A percentile compares a stretch with the other conserved stretches of the same genome.
phyloP scores from a whole-genome alignment of 2,113 vertebrate genomes.

The Athene cunicularia region DNA sequence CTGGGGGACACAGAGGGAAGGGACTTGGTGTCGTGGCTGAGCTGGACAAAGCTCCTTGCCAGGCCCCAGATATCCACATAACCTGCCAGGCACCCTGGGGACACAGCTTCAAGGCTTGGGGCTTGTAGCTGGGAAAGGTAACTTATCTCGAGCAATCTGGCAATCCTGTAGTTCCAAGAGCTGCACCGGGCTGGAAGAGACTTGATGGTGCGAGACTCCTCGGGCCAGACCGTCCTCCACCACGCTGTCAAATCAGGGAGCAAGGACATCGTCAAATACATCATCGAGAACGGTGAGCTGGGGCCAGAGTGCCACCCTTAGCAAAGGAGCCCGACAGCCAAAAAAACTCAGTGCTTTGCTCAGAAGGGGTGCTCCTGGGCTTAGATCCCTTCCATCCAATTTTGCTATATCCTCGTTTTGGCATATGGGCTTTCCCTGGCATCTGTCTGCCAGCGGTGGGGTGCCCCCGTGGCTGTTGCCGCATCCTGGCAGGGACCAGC shows the following conservation, averaged over 20 bases:
- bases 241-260: slow-evolving; percentile 86
- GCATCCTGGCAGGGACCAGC: neutral
- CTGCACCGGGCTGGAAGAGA: slow-evolving; percentile 86
- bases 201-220: slow-evolving; percentile 80
- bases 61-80: neutral
- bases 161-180: slow-evolving; percentile 83
- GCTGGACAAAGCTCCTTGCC: neutral
- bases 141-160: neutral
- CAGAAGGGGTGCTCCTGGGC: neutral
- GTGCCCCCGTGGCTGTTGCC: neutral
- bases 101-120: neutral
- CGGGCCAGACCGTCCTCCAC: slow-evolving; percentile 86
- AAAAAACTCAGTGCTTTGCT: neutral
- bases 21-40: neutral
- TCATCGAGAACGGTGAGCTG: slow-evolving; percentile 87
- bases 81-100: neutral
- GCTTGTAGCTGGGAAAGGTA: neutral
- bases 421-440: neutral
- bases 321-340: neutral
- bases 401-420: neutral
- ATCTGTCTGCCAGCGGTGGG: neutral
- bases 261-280: slow-evolving; percentile 92
- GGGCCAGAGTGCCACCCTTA: neutral
- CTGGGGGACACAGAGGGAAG: fast-evolving
- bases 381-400: neutral